Base-by-base conservation (phyloP, 2,888 invertebrate species). In the Andricus curvator region DNA sequence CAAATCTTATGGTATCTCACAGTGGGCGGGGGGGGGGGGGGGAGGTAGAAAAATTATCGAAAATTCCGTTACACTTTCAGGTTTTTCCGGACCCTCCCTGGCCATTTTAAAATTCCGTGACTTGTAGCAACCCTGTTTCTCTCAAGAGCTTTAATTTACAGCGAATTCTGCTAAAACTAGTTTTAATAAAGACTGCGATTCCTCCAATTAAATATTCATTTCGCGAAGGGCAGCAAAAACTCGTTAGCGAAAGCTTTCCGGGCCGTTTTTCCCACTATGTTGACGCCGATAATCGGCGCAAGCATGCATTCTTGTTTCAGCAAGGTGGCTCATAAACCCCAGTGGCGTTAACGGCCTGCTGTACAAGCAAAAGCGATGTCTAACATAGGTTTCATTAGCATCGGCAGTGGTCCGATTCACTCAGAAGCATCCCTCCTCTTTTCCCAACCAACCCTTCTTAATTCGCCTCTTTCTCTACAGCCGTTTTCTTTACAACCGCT, bases 261-360 rank as follows among this genome's bases (percentile, higher is more conserved):
- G 6, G 20, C 5, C 33, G 56, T 74, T 74, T 74, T 74, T 74
- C n/a, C 20, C 74, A 74, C 20, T 9, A 48, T 33, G 74, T 56
- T 74, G n/a, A n/a, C 56, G 56, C 74, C 56, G 56, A 60, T 74
- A 60, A 74, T 74, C 74, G 64, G 44, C 79, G 77, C 65, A 83
- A 83, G 81, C 83, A 82, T 80, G 83, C 80, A 82, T 84, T 82
- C 81, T 82, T 82, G 81, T 79, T 84, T 81, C 78, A 80, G 76
- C 62, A 79, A 78, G 79, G 80, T 77, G 74, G 81, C 66, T 81
- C 65, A 78, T 80, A 74, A 83, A 77, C 80, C 76, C 64, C 66
- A 48, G 25, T 48, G 44, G 74, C 62, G 65, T 33, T 82, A 82
- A 79, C 80, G 81, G 83, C 77, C 79, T 80, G 64, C 8, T 78